A percentile compares a stretch with the other conserved stretches of the same genome.
Evolutionary conservation across 1,140 invertebrate genomes (phyloP).

Genomic region (Drosophila subpulchrella): DNA sequence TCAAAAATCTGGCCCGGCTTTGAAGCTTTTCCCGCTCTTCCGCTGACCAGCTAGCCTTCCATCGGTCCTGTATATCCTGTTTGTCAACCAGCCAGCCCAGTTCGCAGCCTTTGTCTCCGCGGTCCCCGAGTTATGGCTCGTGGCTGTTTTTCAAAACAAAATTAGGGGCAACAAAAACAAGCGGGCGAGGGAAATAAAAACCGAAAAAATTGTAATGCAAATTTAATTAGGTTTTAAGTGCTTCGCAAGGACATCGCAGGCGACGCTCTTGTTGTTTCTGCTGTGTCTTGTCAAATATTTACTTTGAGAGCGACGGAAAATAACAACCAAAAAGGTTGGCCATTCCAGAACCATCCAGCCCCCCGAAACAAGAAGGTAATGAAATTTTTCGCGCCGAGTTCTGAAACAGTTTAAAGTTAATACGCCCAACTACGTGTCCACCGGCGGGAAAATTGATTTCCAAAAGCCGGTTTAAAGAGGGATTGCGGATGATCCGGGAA

Average conservation of each 20-base stretch:
- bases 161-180: constrained; percentile 57
- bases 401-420: constrained; percentile 81
- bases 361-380: constrained; percentile 63
- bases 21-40: constrained; percentile 11
- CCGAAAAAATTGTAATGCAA: constrained; percentile 78
- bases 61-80: constrained; percentile 39
- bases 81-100: constrained; percentile 66
- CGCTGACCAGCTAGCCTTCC: constrained; percentile 12
- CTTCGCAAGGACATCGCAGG: constrained; percentile 64
- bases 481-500: constrained; percentile 15
- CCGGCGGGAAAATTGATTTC: constrained; percentile 69
- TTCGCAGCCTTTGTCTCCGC: constrained; percentile 39
- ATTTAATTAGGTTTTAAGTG: constrained; percentile 83
- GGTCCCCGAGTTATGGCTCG: constrained; percentile 53
- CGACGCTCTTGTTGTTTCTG: constrained; percentile 38
- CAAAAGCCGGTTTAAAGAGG: constrained; percentile 63
- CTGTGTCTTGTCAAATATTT: constrained; percentile 76
- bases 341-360: constrained; percentile 14
- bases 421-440: constrained; percentile 64
- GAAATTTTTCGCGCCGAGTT: constrained; percentile 78
- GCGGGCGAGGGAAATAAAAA: constrained; percentile 40
- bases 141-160: constrained; percentile 77
- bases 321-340: constrained; percentile 76
- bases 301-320: constrained; percentile 73
- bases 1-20: constrained; percentile 32